Percentiles rank a stretch among this genome's conserved stretches.
Conservation (phyloP, 2,113 vertebrate species). For the Aix galericulata region DNA sequence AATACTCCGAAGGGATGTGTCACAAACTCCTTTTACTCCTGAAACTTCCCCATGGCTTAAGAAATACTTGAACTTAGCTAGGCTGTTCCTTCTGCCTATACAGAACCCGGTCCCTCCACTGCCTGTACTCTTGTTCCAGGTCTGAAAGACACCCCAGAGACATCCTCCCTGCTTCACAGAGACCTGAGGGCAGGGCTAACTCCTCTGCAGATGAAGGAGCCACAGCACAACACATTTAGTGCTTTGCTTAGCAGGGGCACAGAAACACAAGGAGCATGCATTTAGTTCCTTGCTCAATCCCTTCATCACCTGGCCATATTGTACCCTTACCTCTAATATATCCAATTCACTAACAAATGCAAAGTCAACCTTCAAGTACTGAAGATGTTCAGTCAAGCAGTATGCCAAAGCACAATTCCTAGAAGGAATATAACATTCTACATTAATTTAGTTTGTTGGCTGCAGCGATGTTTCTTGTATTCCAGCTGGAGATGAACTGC, state of each 20-base stretch:
- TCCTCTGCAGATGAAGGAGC: fast-evolving
- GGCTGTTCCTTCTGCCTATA: neutral
- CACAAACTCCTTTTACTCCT: too few species aligned
- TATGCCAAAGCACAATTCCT: neutral
- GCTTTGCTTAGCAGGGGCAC: fast-evolving
- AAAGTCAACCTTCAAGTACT: neutral
- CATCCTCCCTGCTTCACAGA: neutral
- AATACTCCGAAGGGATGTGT: too few species aligned
- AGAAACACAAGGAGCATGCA: fast-evolving
- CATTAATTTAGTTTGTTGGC: neutral
- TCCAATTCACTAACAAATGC: neutral
- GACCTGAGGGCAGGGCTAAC: neutral
- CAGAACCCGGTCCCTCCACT: neutral
- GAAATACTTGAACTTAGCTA: neutral
- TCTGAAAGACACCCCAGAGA: fast-evolving
- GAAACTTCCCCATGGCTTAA: neutral
- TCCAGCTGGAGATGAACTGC: neutral
- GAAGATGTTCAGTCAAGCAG: neutral
- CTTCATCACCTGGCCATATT: neutral
- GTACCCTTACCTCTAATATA: fast-evolving
- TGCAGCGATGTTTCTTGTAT: neutral
- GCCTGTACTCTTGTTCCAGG: fast-evolving
- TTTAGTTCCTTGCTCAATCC: neutral
- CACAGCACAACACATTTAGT: neutral
- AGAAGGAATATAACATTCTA: neutral